Percentiles rank a stretch among this genome's conserved stretches.
phyloP scores from a whole-genome alignment of 2,888 invertebrate species.

The Ormyrus labotus region DNA sequence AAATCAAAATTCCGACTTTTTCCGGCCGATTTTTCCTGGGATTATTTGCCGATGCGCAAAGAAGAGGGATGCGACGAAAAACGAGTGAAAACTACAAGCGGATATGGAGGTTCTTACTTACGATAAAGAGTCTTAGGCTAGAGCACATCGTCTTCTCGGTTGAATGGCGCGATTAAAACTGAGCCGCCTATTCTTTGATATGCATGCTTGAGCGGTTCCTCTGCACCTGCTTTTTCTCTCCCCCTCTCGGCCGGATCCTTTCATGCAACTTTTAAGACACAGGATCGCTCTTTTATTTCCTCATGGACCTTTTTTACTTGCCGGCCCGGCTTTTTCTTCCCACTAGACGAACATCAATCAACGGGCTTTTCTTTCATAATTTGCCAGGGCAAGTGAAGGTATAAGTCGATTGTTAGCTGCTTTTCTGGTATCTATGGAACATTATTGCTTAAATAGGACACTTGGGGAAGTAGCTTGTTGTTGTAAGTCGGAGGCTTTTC shows the following conservation, averaged over 20 bases:
- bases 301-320: slow-evolving; percentile 17
- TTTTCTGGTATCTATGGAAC: too few relatives aligned
- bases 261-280: slow-evolving; percentile 36
- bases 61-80: not conserved
- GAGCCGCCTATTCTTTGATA: slow-evolving; percentile 42
- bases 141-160: slow-evolving; percentile 45
- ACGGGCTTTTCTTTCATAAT: too few relatives aligned
- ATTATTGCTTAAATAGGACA: too few relatives aligned
- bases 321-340: too few relatives aligned
- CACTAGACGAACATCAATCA: too few relatives aligned
- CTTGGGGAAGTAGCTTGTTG: too few relatives aligned
- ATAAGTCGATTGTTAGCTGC: too few relatives aligned
- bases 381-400: too few relatives aligned
- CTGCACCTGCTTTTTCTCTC: slow-evolving; percentile 61
- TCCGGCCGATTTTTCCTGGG: too few relatives aligned
- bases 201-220: slow-evolving; percentile 40
- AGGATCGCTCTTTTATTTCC: slow-evolving; percentile 19
- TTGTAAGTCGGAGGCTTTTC: too few relatives aligned
- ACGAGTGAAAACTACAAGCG: not conserved
- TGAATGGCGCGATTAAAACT: slow-evolving; percentile 49
- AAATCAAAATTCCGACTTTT: too few relatives aligned
- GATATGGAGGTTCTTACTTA: slow-evolving; percentile 27
- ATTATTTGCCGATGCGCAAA: not conserved
- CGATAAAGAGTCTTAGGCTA: not conserved
- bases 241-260: slow-evolving; percentile 51